Percentiles rank a stretch among this genome's conserved stretches.
Evolutionary conservation across 1,140 invertebrate species (phyloP).

Genomic region (Drosophila gunungcola): DNA sequence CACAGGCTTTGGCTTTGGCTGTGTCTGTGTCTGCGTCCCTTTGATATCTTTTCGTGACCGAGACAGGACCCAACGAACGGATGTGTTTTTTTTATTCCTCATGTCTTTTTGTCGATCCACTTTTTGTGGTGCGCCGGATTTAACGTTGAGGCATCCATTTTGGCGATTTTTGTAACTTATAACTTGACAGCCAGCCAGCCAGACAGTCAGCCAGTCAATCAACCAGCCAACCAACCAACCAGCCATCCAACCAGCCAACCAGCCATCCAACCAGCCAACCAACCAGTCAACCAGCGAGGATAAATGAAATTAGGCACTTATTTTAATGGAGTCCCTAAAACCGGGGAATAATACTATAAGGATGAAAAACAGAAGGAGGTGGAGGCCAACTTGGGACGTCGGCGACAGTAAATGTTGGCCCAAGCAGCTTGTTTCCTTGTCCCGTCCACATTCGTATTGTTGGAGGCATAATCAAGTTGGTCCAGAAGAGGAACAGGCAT

Average conservation of each 20-base stretch:
- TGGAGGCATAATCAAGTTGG: constrained; percentile 55
- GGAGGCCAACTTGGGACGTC: constrained; percentile 1
- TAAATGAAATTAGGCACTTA: constrained; percentile 74
- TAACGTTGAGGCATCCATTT: constrained; percentile 68
- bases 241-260: constrained; percentile 34
- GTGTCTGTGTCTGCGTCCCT: constrained; percentile 6
- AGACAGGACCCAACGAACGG: constrained; percentile 34
- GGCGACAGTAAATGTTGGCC: constrained; percentile 45
- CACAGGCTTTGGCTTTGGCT: constrained; percentile 16
- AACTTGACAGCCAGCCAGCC: constrained; percentile 51
- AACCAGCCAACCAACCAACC: constrained; percentile 6
- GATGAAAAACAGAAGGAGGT: neutral
- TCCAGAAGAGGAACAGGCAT: neutral
- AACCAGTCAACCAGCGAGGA: constrained; percentile 19
- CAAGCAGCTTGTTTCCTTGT: constrained; percentile 7
- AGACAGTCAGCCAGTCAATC: constrained; percentile 14
- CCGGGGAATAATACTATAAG: constrained; percentile 23
- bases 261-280: constrained; percentile 16
- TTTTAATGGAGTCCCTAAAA: constrained; percentile 74
- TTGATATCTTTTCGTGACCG: constrained; percentile 45
- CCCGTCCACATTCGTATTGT: constrained; percentile 39
- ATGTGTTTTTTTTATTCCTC: constrained; percentile 28
- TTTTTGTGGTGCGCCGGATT: constrained; percentile 39
- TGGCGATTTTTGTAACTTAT: constrained; percentile 66
- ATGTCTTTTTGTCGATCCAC: constrained; percentile 26